These are phyloP conservation scores for Distichodus sexfasciatus DNA, from an alignment of 2,797 vertebrate genomes.

Conservation along the genomic window DNA sequence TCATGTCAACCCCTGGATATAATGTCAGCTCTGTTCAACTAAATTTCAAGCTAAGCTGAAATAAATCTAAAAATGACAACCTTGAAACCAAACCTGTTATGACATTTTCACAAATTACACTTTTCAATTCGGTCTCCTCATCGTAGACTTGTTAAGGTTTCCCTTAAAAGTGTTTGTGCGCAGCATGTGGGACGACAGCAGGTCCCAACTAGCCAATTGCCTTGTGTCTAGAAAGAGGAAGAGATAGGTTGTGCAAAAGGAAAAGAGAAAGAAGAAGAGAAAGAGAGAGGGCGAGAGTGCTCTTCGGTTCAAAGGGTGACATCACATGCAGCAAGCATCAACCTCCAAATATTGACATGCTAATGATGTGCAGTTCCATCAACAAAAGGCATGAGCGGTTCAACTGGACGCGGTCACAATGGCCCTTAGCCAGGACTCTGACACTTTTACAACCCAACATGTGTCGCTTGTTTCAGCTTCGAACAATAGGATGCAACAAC, in stretches of 20 bases:
- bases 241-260: too few relatives aligned
- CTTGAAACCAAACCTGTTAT: too few relatives aligned
- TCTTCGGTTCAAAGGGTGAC: constrained; percentile 63
- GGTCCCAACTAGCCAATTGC: constrained; percentile 51
- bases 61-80: too few relatives aligned
- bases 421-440: constrained; percentile 67
- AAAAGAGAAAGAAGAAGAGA: too few relatives aligned
- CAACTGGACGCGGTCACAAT: constrained; percentile 70
- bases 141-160: not conserved
- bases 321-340: constrained; percentile 62
- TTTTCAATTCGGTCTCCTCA: too few relatives aligned
- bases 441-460: constrained; percentile 83
- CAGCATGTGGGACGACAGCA: constrained; percentile 57
- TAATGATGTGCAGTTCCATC: constrained; percentile 75
- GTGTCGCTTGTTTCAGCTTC: constrained; percentile 70
- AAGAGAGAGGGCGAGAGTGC: constrained; percentile 1
- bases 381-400: constrained; percentile 68
- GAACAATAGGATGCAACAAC: constrained; percentile 74
- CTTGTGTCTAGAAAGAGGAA: not conserved
- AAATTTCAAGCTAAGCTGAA: too few relatives aligned
- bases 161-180: not conserved
- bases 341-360: constrained; percentile 79
- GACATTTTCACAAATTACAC: too few relatives aligned
- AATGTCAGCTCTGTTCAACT: too few relatives aligned
- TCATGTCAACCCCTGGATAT: too few relatives aligned